Evolutionary conservation across 2,888 invertebrate genomes (phyloP).

Genomic region (Isotomurus palustris): DNA sequence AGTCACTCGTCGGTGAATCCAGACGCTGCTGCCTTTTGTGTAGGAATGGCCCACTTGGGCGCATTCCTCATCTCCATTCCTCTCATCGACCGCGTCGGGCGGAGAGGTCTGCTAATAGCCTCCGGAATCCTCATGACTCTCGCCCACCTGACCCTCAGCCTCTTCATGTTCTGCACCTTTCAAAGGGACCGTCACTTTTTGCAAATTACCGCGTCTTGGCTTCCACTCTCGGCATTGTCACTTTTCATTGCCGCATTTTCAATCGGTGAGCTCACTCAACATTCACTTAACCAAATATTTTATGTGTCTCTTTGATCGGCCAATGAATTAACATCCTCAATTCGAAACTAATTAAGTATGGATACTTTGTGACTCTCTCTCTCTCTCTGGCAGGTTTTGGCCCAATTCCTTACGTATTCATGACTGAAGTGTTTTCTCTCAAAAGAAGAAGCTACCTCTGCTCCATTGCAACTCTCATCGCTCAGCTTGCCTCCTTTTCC

Average conservation of each 20-base stretch:
- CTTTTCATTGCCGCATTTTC: slow-evolving; percentile 61
- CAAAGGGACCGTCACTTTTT: neutral
- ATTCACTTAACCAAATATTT: neutral
- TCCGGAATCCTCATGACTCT: slow-evolving; percentile 58
- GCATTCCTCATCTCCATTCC: slow-evolving; percentile 59
- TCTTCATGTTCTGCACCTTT: slow-evolving; percentile 53
- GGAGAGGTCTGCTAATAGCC: slow-evolving; percentile 58
- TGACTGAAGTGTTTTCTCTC: slow-evolving; percentile 62
- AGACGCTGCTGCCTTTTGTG: slow-evolving; percentile 46
- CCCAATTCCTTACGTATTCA: slow-evolving; percentile 61
- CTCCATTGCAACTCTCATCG: slow-evolving; percentile 60
- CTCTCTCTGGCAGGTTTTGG: slow-evolving; percentile 52
- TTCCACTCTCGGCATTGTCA: slow-evolving; percentile 59
- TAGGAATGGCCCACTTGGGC: slow-evolving; percentile 70
- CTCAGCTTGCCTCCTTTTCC: slow-evolving; percentile 58
- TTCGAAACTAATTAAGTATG: neutral
- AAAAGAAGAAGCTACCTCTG: slow-evolving; percentile 62
- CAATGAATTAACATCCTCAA: neutral
- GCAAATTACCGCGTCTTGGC: slow-evolving; percentile 54
- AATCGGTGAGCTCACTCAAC: slow-evolving; percentile 49
- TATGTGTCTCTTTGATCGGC: neutral
- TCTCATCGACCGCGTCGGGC: slow-evolving; percentile 61
- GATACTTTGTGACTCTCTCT: neutral
- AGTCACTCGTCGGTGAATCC: slow-evolving; percentile 24
- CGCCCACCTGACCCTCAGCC: slow-evolving; percentile 56